Evolutionary conservation across 2,888 invertebrate genomes (phyloP).

Genomic region (Lepidochitona cinerea): DNA sequence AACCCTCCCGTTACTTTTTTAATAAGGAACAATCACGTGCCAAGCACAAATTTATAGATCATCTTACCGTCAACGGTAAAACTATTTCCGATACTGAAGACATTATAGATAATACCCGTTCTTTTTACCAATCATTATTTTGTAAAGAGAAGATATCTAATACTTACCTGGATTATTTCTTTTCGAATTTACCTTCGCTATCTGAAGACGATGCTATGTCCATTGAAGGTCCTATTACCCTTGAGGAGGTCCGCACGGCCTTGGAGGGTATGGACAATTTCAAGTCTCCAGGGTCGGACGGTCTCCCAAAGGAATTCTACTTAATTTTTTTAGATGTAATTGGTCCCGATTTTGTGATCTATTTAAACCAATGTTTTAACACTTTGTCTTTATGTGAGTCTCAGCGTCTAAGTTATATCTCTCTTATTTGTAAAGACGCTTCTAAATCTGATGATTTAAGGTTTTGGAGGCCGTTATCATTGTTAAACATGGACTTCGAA

Average conservation of each 20-base stretch:
- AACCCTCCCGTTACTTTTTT: too few species aligned
- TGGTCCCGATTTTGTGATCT: neutral
- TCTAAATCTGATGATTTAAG: neutral
- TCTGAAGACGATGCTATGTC: neutral
- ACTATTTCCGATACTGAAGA: neutral
- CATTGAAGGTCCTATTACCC: neutral
- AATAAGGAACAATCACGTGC: neutral
- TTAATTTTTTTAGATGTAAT: constrained; percentile 6
- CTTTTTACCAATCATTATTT: neutral
- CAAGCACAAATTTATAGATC: neutral
- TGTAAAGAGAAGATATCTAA: neutral
- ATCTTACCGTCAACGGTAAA: neutral
- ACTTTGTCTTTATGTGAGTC: neutral
- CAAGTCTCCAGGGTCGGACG: constrained; percentile 8
- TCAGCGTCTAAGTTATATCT: neutral
- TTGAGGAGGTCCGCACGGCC: neutral
- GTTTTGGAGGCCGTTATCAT: neutral
- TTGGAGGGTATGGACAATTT: constrained; percentile 3
- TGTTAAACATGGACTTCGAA: neutral
- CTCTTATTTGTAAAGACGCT: neutral
- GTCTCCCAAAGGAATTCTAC: constrained; percentile 6
- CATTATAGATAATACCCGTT: neutral
- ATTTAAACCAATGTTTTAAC: neutral
- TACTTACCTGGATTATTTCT: neutral
- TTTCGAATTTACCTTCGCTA: neutral